These are phyloP conservation scores for Brenthis daphne DNA, from an alignment of 2,888 invertebrate genomes.

Conservation along the genomic window DNA sequence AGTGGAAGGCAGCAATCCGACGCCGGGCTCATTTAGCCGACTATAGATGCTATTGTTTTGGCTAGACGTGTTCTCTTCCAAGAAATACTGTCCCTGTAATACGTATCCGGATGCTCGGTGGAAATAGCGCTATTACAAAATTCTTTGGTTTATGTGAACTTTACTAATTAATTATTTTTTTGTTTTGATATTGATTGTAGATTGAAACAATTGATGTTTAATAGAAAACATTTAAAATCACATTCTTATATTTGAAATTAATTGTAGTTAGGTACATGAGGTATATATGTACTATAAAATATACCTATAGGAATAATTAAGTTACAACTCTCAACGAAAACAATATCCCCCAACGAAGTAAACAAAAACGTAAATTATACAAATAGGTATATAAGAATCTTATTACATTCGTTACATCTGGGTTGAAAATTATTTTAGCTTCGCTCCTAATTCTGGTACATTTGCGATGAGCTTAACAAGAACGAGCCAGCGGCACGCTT, in stretches of 20 bases:
- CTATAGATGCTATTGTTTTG: constrained; percentile 50
- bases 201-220: no score
- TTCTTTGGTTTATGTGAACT: constrained; percentile 2
- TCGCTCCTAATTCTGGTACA: constrained; percentile 79
- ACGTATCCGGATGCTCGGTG: constrained; percentile 35
- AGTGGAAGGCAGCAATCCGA: constrained; percentile 41
- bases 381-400: constrained; percentile 26
- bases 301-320: no score
- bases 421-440: constrained; percentile 77
- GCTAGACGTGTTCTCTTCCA: constrained; percentile 47
- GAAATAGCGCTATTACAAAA: constrained; percentile 14
- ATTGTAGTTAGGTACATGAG: no score
- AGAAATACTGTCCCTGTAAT: constrained; percentile 39
- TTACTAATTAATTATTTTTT: constrained; percentile 9
- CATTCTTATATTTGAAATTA: no score
- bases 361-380: constrained; percentile 17
- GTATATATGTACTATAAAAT: no score
- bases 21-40: constrained; percentile 36
- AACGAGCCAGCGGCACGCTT: constrained; percentile 76
- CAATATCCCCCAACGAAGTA: background rate
- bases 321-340: no score
- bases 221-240: no score
- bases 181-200: no score
- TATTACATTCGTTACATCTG: constrained; percentile 62
- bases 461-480: constrained; percentile 80